phyloP scores from a whole-genome alignment of 1,140 invertebrate species.

The Ips typographus region DNA sequence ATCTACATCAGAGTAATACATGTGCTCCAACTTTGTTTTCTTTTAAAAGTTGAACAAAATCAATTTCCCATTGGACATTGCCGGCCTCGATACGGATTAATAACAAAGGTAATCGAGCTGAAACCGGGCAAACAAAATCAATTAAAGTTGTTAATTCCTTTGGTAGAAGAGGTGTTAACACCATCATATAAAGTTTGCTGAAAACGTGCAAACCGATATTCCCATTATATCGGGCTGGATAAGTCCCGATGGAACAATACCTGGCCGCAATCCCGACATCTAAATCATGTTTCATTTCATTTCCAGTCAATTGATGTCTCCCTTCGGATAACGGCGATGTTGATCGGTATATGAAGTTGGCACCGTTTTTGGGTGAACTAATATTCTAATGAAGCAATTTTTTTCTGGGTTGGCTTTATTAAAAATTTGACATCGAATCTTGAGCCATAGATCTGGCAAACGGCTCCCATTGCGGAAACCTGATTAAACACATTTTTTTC shows the following conservation, averaged over 20 bases:
- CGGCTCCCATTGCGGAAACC: not conserved
- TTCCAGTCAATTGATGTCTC: not conserved
- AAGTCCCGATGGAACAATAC: conserved; percentile 14
- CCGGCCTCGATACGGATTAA: too few relatives aligned
- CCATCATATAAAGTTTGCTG: conserved; percentile 10
- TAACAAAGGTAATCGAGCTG: too few relatives aligned
- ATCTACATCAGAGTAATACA: too few relatives aligned
- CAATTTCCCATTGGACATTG: too few relatives aligned
- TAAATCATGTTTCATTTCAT: conserved; percentile 17
- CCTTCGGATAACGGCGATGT: not conserved
- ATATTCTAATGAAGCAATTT: too few relatives aligned
- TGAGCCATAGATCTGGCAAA: conserved; percentile 2
- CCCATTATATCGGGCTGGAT: conserved; percentile 16
- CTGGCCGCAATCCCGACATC: conserved; percentile 6
- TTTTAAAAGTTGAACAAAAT: too few relatives aligned
- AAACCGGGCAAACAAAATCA: conserved; percentile 7
- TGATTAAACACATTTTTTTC: conserved; percentile 19
- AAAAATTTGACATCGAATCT: conserved; percentile 12
- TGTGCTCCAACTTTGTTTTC: too few relatives aligned
- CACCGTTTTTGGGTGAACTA: too few relatives aligned
- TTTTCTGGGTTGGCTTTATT: not conserved
- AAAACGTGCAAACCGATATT: conserved; percentile 20
- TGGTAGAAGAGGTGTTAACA: conserved; percentile 12
- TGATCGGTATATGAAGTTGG: not conserved
- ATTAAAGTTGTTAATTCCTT: conserved; percentile 18